phyloP scores from a whole-genome alignment of 2,113 vertebrate species.

The Trogon melanurus region DNA sequence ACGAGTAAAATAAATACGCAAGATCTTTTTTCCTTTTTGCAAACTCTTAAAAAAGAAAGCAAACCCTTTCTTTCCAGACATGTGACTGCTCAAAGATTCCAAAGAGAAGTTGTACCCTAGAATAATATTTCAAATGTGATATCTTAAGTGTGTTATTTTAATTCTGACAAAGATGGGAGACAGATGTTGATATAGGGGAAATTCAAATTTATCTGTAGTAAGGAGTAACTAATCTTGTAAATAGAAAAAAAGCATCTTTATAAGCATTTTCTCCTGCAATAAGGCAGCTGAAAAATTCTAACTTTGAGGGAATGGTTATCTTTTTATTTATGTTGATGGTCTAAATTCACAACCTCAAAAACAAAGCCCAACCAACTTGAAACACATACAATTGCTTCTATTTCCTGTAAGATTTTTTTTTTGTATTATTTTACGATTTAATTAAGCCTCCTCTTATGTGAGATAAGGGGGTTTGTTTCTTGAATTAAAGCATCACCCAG shows the following conservation, averaged over 20 bases:
- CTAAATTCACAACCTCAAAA: neutral
- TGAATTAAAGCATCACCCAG: neutral
- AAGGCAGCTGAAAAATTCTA: neutral
- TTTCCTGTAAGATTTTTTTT: neutral
- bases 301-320: neutral
- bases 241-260: neutral
- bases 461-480: neutral
- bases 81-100: neutral
- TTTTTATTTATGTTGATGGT: neutral
- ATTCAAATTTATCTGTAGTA: neutral
- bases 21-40: neutral
- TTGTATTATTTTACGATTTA: neutral
- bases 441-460: neutral
- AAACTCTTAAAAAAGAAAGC: neutral
- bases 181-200: neutral
- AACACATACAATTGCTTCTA: neutral
- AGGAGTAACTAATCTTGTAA: neutral
- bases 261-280: neutral
- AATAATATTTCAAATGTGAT: neutral
- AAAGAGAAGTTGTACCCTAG: neutral
- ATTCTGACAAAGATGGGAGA: neutral
- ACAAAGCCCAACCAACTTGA: neutral
- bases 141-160: neutral
- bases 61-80: neutral
- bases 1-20: neutral